Conservation (phyloP, 92 coral and sea anemone species). For the Epizoanthus ramosus region DNA sequence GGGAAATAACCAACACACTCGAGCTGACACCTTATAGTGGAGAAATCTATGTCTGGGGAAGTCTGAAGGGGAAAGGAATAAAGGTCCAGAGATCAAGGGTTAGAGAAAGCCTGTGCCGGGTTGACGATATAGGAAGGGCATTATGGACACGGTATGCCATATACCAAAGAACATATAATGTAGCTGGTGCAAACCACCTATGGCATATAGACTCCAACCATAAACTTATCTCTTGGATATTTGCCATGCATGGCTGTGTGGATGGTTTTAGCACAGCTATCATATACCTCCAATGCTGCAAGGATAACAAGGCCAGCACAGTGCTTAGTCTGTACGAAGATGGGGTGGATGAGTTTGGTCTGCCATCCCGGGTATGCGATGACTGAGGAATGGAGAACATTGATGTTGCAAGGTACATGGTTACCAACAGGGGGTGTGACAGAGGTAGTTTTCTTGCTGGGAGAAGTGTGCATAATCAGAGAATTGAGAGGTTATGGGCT, state of each 20-base stretch:
- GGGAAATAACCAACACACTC: constrained; percentile 27
- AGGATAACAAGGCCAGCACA: constrained; percentile 44
- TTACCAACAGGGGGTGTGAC: constrained; percentile 39
- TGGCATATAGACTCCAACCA: constrained; percentile 58
- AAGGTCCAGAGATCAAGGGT: constrained; percentile 47
- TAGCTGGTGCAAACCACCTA: constrained; percentile 38
- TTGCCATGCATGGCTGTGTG: constrained; percentile 36
- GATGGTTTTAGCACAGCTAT: constrained; percentile 53
- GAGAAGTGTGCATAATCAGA: constrained; percentile 53
- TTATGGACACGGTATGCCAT: constrained; percentile 51
- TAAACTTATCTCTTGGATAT: constrained; percentile 39
- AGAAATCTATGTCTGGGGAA: constrained; percentile 45
- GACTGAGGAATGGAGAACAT: constrained; percentile 55
- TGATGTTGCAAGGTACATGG: constrained; percentile 54
- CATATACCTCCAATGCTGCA: constrained; percentile 42
- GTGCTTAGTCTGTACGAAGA: constrained; percentile 44
- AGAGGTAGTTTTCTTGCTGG: constrained; percentile 51
- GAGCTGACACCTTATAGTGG: constrained; percentile 46
- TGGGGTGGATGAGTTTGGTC: constrained; percentile 42
- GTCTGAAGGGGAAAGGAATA: constrained; percentile 41
- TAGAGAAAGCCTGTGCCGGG: constrained; percentile 35
- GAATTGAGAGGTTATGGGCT: constrained; percentile 51
- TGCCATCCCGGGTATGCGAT: constrained; percentile 52
- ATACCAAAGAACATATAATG: constrained; percentile 43
- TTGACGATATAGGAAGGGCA: constrained; percentile 33